Conservation (phyloP, 2,113 vertebrate genomes). For the Epinephelus lanceolatus region DNA sequence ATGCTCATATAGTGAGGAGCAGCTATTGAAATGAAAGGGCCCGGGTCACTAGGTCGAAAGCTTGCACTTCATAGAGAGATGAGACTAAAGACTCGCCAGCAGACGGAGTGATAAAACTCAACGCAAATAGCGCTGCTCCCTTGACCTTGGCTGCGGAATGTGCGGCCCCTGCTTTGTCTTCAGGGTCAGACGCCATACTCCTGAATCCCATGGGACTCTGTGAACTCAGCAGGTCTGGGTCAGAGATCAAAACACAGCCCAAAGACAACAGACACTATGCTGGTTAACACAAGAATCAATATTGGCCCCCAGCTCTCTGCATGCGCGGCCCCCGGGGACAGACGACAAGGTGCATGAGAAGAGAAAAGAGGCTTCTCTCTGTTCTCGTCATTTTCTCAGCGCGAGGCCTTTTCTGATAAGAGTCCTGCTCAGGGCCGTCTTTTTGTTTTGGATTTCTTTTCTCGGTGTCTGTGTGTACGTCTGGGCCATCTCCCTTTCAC, state of each 20-base stretch:
- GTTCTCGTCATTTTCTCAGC: neutral
- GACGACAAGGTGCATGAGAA: neutral
- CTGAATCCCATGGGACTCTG: slow-evolving; percentile 19
- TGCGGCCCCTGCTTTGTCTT: slow-evolving; percentile 11
- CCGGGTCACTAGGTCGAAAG: neutral
- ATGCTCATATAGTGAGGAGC: neutral
- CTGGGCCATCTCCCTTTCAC: neutral
- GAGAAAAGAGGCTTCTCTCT: neutral
- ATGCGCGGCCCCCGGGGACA: neutral
- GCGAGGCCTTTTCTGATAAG: neutral
- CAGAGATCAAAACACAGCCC: slow-evolving; percentile 25
- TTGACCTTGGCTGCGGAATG: slow-evolving; percentile 58
- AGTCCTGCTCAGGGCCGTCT: neutral
- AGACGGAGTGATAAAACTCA: slow-evolving; percentile 6
- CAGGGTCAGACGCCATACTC: slow-evolving; percentile 12
- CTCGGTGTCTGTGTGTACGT: neutral
- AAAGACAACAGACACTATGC: neutral
- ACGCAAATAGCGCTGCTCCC: neutral
- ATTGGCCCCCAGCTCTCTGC: too few species aligned
- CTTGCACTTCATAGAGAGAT: slow-evolving; percentile 1
- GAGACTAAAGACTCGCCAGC: slow-evolving; percentile 12
- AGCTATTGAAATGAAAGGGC: slow-evolving; percentile 25
- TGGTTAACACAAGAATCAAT: slow-evolving; percentile 12
- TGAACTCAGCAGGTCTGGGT: slow-evolving; percentile 30
- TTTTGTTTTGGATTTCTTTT: neutral